phyloP scores from a whole-genome alignment of 2,113 vertebrate genomes.

The Corythoichthys haematopterus region DNA sequence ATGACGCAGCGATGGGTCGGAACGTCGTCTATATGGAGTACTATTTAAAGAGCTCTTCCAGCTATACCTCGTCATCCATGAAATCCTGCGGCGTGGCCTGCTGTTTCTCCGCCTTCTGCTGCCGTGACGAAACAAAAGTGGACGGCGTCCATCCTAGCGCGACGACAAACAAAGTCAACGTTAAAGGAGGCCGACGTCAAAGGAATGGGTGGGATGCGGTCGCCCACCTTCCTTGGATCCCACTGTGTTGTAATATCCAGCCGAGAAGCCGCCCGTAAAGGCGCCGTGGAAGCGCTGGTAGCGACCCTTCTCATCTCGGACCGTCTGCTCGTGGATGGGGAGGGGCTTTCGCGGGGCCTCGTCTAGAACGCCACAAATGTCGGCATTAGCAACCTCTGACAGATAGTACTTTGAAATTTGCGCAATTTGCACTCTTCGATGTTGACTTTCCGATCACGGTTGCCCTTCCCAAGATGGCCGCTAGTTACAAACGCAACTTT shows the following conservation, averaged over 20 bases:
- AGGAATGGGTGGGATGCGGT: neutral
- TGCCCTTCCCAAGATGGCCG: no score
- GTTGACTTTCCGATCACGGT: no score
- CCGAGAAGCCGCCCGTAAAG: conserved; percentile 94
- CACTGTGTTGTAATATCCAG: conserved; percentile 93
- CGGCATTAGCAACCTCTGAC: no score
- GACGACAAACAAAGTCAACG: neutral
- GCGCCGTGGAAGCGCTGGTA: conserved; percentile 93
- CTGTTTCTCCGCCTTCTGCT: conserved; percentile 81
- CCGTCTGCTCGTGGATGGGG: conserved; percentile 90
- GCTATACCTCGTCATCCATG: conserved; percentile 92
- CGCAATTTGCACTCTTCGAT: no score
- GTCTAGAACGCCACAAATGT: conserved; percentile 50
- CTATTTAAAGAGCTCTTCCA: no score
- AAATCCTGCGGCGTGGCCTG: conserved; percentile 84
- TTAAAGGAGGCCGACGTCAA: no score
- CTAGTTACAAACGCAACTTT: no score
- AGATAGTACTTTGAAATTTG: no score
- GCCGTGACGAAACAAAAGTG: conserved; percentile 85
- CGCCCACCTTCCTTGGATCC: conserved; percentile 89
- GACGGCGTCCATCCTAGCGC: conserved; percentile 87
- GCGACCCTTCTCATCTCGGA: conserved; percentile 89
- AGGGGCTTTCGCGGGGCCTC: conserved; percentile 83
- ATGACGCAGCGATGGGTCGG: no score
- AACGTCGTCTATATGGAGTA: no score